Conservation (phyloP, 2,797 vertebrate genomes). For the Acomys russatus region DNA sequence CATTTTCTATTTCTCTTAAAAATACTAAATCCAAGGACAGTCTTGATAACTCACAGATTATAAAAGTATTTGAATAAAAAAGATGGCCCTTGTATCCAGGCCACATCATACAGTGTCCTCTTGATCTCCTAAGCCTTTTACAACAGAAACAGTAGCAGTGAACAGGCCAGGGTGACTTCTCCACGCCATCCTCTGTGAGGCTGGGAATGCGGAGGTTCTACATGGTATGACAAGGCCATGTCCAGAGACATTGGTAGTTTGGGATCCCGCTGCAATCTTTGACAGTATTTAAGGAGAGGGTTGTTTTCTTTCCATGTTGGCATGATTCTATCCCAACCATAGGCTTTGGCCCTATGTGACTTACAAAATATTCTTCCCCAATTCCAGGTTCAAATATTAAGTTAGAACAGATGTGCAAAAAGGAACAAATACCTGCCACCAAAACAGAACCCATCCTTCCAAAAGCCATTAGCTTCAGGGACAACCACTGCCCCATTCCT, state of each 20-base stretch:
- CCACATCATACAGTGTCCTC: neutral
- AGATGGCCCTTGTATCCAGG: neutral
- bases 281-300: neutral
- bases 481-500: neutral
- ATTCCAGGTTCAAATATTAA: constrained; percentile 73
- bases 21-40: constrained; percentile 11
- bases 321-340: neutral
- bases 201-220: neutral
- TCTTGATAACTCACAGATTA: neutral
- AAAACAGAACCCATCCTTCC: neutral
- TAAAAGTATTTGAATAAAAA: constrained; percentile 13
- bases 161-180: neutral
- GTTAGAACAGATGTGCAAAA: constrained; percentile 79
- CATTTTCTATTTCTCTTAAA: constrained; percentile 41
- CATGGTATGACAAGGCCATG: accelerated
- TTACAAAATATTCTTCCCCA: neutral
- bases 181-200: neutral
- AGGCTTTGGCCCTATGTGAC: neutral
- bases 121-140: neutral
- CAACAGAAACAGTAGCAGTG: neutral
- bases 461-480: neutral
- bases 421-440: constrained; percentile 55
- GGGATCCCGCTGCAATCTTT: neutral
- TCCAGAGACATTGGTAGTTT: neutral
- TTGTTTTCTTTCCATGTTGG: neutral